A percentile compares a stretch with the other conserved stretches of the same genome.
Conservation (phyloP, 2,113 vertebrate species). For the Notarius quadriscutis region DNA sequence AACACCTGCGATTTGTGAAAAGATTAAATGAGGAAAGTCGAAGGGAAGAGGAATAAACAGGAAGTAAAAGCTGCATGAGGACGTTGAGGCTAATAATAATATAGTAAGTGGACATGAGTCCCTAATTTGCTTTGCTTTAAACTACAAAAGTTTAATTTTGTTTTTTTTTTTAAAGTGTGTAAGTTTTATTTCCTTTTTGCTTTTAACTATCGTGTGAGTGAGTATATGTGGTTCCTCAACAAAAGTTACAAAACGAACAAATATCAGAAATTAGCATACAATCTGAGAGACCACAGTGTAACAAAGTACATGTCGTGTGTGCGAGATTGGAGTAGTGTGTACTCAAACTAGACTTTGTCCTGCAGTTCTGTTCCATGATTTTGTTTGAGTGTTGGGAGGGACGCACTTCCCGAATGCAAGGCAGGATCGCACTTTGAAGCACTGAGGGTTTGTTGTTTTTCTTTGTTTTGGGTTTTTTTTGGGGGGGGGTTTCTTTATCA, state of each 20-base stretch:
- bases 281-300: background rate
- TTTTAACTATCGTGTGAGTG: conserved; percentile 25
- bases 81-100: background rate
- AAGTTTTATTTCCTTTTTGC: conserved; percentile 13
- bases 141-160: background rate
- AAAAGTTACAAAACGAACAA: background rate
- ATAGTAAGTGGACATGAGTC: background rate
- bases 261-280: too few species aligned
- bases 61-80: background rate
- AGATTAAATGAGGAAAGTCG: background rate
- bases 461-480: background rate
- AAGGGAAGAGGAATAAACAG: background rate
- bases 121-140: conserved; percentile 25
- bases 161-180: background rate
- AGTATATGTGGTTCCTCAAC: conserved; percentile 9
- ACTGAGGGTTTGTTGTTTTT: background rate
- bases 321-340: background rate
- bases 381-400: conserved; percentile 12
- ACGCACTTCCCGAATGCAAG: background rate
- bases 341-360: background rate
- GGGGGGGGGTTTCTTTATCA: too few species aligned
- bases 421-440: conserved; percentile 21
- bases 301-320: conserved; percentile 5
- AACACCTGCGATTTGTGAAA: background rate
- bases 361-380: conserved; percentile 9